phyloP scores from a whole-genome alignment of 2,888 invertebrate species.

The Caenorhabditis macrosperma region DNA sequence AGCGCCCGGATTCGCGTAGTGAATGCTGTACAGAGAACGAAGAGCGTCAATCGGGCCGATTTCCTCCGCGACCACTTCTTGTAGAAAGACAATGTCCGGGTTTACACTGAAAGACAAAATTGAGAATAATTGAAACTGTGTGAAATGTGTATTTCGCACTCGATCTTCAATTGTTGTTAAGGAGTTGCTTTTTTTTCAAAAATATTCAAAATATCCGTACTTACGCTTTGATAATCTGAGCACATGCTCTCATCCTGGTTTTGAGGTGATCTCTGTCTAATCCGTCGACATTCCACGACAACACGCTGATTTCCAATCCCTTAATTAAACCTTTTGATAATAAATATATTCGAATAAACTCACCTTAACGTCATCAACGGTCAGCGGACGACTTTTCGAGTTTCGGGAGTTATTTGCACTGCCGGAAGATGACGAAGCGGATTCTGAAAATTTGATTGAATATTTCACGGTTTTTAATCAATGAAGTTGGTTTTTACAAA shows the following conservation, averaged over 20 bases:
- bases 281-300: constrained; percentile 85
- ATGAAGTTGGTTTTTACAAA: too few species aligned
- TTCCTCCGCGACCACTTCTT: constrained; percentile 83
- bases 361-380: constrained; percentile 1
- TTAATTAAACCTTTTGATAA: too few species aligned
- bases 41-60: constrained; percentile 81
- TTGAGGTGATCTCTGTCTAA: constrained; percentile 82
- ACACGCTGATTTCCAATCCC: constrained; percentile 81
- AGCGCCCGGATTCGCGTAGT: constrained; percentile 79
- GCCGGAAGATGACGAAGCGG: neutral
- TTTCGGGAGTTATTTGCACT: neutral
- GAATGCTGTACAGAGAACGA: constrained; percentile 81
- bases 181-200: neutral
- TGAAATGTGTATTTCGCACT: too few species aligned
- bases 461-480: too few species aligned
- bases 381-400: neutral
- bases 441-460: too few species aligned
- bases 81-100: constrained; percentile 84
- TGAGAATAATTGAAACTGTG: too few species aligned
- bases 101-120: constrained; percentile 82
- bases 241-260: constrained; percentile 82
- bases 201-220: neutral
- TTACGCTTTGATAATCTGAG: constrained; percentile 82
- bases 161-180: constrained; percentile 1
- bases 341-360: too few species aligned